Evolutionary conservation across 2,797 vertebrate genomes (phyloP).

Genomic region (Helostoma temminkii): DNA sequence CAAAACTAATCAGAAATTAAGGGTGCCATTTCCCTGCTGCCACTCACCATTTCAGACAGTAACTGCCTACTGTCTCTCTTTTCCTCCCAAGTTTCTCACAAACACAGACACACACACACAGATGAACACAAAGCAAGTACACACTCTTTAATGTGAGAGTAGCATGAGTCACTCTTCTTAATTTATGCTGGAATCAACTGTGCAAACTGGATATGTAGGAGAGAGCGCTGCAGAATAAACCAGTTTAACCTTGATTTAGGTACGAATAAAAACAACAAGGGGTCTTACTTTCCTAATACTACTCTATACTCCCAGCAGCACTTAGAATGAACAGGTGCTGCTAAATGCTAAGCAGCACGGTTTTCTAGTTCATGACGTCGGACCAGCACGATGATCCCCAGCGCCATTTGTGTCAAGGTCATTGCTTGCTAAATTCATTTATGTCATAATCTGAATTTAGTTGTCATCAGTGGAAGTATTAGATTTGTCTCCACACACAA

Average conservation of each 20-base stretch:
- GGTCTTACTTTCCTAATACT: slow-evolving; percentile 25
- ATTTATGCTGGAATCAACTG: slow-evolving; percentile 43
- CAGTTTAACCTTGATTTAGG: slow-evolving; percentile 22
- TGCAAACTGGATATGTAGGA: slow-evolving; percentile 9
- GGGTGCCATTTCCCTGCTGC: slow-evolving; percentile 70
- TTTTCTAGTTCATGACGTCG: slow-evolving; percentile 35
- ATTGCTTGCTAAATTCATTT: slow-evolving; percentile 56
- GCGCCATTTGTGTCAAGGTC: slow-evolving; percentile 39
- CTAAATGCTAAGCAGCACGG: slow-evolving; percentile 20
- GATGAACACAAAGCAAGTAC: slow-evolving; percentile 12
- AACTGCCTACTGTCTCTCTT: slow-evolving; percentile 41
- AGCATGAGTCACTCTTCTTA: slow-evolving; percentile 43
- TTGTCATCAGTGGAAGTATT: slow-evolving; percentile 18
- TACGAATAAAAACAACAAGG: slow-evolving; percentile 29
- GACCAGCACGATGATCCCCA: slow-evolving; percentile 21
- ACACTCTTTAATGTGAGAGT: slow-evolving; percentile 37
- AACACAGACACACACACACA: neutral
- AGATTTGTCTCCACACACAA: slow-evolving; percentile 30
- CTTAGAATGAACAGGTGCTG: neutral
- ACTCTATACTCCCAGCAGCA: slow-evolving; percentile 29
- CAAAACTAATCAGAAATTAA: slow-evolving; percentile 78
- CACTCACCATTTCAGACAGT: slow-evolving; percentile 64
- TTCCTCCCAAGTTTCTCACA: slow-evolving; percentile 3
- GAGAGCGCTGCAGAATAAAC: slow-evolving; percentile 9
- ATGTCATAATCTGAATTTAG: slow-evolving; percentile 41